These are phyloP conservation scores for Chaetophractus vellerosus DNA, from an alignment of 2,797 vertebrate genomes.

Conservation along the genomic window DNA sequence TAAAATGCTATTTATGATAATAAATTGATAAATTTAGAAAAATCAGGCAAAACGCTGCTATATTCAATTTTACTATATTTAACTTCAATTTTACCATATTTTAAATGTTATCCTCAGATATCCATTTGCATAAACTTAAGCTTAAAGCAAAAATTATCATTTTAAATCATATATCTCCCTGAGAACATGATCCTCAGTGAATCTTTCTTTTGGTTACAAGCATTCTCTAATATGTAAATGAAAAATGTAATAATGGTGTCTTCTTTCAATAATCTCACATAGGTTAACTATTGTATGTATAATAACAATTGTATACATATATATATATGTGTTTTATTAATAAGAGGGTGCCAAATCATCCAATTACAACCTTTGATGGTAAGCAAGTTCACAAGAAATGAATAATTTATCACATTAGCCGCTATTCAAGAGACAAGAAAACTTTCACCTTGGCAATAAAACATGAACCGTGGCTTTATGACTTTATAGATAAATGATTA, in stretches of 20 bases:
- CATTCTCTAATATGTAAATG: neutral
- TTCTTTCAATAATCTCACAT: neutral
- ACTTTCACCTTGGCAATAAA: neutral
- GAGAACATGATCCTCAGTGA: neutral
- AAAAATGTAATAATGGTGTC: neutral
- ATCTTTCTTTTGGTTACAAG: neutral
- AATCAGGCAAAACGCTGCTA: neutral
- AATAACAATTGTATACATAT: neutral
- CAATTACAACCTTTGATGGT: neutral
- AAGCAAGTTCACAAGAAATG: constrained; percentile 37
- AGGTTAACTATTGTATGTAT: neutral
- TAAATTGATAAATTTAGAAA: constrained; percentile 27
- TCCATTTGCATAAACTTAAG: neutral
- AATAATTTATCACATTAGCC: neutral
- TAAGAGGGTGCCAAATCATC: neutral
- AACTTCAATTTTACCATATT: neutral
- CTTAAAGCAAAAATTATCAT: neutral
- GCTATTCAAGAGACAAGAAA: neutral
- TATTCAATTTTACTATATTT: neutral
- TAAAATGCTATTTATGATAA: neutral
- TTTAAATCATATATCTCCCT: constrained; percentile 32
- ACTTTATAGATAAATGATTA: neutral
- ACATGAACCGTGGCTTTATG: neutral
- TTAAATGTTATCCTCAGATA: neutral
- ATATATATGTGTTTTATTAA: neutral